phyloP scores from a whole-genome alignment of 2,113 vertebrate species.

The Myotis davidii region DNA sequence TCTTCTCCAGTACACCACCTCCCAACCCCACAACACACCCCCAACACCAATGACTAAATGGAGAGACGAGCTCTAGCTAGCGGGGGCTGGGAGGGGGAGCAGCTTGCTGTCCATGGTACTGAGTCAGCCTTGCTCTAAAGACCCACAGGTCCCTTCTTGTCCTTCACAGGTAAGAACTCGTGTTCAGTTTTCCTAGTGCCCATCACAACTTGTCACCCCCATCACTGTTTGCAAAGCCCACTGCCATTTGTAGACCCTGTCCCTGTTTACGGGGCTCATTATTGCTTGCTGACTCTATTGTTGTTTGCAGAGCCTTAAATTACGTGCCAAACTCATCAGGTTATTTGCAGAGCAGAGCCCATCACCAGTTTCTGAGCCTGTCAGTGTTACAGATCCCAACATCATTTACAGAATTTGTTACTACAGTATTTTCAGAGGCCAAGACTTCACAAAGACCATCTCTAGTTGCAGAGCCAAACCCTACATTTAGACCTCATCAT shows the following conservation, averaged over 20 bases:
- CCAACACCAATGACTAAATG: not conserved
- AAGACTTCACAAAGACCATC: constrained; percentile 19
- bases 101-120: constrained; percentile 49
- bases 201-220: not conserved
- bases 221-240: not conserved
- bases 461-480: not conserved
- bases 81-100: too few species aligned
- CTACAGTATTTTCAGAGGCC: not conserved
- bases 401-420: constrained; percentile 34
- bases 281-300: not conserved
- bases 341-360: not conserved
- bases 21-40: not conserved
- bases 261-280: not conserved
- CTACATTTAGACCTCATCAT: not conserved
- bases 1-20: not conserved
- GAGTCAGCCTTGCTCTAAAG: not conserved
- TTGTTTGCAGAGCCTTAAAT: constrained; percentile 60
- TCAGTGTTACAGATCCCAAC: not conserved
- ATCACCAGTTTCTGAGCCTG: constrained; percentile 16
- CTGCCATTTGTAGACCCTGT: not conserved
- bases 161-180: constrained; percentile 18
- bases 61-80: not conserved
- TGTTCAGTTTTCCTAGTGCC: not conserved
- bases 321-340: not conserved
- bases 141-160: not conserved